Base-by-base conservation (phyloP, 1,140 invertebrate genomes). In the Drosophila asahinai region DNA sequence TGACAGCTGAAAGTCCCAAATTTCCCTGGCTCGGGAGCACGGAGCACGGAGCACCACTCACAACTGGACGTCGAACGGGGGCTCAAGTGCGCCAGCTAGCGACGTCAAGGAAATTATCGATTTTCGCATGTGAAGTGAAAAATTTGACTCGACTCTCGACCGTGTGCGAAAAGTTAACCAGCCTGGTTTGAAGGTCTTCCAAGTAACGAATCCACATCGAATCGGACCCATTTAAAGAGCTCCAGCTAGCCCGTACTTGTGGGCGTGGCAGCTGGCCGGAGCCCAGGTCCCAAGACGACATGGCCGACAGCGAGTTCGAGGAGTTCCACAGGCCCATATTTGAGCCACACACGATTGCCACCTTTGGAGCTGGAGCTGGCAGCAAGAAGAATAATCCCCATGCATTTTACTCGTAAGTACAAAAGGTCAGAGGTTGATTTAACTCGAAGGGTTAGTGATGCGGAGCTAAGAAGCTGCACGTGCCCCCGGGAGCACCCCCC, bases 241-340 rank as follows among this genome's bases (percentile, higher is more conserved):
- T 52, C 58, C 40, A 49, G 58, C 43, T 59, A 40, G 45, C 33
- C 40, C 47, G n/a, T 55, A 57, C 52, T 48, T 52, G 22, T 57
- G 60, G 73, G 84, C 66, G 84, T 81, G 84, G 81, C 84, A 83
- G 66, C 79, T 83, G 66, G 51, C 47, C 59, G 38, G 17, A 68
- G 57, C 61, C 52, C 55, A 40, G 22, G 55, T 49, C 51, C 52
- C 42, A 11, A 27, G 36, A 22, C 36, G 70, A 49, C 93, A 98
- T 98, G 97, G 97, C 97, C 80, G 97, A 98, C 94, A 96, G 95
- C 87, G 97, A 98, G 93, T 98, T 97, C 94, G 97, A 98, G 93
- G 96, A 98, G 95, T 98, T 98, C 94, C 96, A 96, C 75, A 95
- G 96, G 79, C 96, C 96, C 92, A 91, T 92, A 42, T 98, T 98